Evolutionary conservation across 2,113 vertebrate species (phyloP).

Genomic region (Spea multiplicata): DNA sequence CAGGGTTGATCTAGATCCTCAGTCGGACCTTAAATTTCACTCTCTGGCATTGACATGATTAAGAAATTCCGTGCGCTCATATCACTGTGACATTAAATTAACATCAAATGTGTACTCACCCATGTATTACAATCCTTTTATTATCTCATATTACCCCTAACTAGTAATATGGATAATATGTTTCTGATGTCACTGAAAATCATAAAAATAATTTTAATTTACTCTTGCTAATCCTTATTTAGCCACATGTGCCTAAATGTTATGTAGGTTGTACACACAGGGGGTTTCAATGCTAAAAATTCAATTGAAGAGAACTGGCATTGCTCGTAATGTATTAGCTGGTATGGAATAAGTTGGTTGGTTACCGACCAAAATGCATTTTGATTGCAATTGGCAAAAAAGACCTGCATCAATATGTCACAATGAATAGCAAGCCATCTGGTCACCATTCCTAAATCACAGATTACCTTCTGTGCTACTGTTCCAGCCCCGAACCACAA

Average conservation of each 20-base stretch:
- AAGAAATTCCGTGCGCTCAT: no score
- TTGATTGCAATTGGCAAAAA: slow-evolving; percentile 43
- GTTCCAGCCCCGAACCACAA: neutral
- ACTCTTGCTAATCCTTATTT: neutral
- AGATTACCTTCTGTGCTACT: slow-evolving; percentile 32
- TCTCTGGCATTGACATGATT: no score
- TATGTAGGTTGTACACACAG: slow-evolving; percentile 7
- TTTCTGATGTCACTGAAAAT: neutral
- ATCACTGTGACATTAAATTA: no score
- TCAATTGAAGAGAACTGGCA: neutral
- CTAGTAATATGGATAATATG: neutral
- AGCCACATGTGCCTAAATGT: neutral
- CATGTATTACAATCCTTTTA: no score
- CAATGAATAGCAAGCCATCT: slow-evolving; percentile 38
- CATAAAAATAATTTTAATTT: neutral
- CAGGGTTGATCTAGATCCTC: no score
- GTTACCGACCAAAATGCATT: slow-evolving; percentile 37
- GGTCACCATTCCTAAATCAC: slow-evolving; percentile 36
- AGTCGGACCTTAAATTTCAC: no score
- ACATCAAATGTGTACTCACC: no score
- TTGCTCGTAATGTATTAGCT: neutral
- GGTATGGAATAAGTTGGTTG: slow-evolving; percentile 16
- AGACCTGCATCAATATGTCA: slow-evolving; percentile 34
- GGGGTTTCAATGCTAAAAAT: neutral
- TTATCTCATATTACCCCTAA: neutral